These are phyloP conservation scores for Turdus rufiventris DNA, from an alignment of 2,113 vertebrate genomes.

Conservation along the genomic window DNA sequence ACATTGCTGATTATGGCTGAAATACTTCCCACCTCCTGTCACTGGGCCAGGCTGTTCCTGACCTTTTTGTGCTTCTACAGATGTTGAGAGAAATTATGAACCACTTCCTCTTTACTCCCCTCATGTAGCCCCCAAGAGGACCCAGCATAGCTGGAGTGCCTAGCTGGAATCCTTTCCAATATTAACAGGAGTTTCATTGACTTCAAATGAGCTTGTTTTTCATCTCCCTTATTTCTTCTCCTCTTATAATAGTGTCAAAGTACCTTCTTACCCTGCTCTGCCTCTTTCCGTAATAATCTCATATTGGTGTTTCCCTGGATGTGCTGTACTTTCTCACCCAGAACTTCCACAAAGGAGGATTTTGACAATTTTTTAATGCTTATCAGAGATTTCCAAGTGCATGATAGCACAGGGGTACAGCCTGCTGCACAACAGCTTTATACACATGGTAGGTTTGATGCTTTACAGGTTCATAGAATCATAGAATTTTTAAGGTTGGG, in stretches of 20 bases:
- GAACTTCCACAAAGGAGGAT: background rate
- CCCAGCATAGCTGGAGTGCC: background rate
- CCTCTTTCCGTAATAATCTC: background rate
- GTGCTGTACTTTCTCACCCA: background rate
- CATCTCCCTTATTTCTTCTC: background rate
- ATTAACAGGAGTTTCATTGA: background rate
- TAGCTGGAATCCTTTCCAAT: background rate
- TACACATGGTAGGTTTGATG: background rate
- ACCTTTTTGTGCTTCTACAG: background rate
- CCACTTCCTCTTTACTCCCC: background rate
- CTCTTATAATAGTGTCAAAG: background rate
- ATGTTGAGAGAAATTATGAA: background rate
- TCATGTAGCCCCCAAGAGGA: background rate
- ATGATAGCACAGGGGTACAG: background rate
- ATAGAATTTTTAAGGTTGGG: background rate
- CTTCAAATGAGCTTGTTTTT: background rate
- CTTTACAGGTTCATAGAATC: background rate
- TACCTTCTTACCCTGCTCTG: background rate
- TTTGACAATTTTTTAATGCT: background rate
- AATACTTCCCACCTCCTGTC: background rate
- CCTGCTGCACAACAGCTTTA: background rate
- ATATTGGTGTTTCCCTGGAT: background rate
- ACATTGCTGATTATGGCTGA: background rate
- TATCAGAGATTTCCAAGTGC: background rate
- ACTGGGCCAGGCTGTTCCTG: background rate